Percentiles rank a stretch among this genome's conserved stretches.
Evolutionary conservation across 2,888 invertebrate species (phyloP).

Genomic region (Amphipoea oculea): DNA sequence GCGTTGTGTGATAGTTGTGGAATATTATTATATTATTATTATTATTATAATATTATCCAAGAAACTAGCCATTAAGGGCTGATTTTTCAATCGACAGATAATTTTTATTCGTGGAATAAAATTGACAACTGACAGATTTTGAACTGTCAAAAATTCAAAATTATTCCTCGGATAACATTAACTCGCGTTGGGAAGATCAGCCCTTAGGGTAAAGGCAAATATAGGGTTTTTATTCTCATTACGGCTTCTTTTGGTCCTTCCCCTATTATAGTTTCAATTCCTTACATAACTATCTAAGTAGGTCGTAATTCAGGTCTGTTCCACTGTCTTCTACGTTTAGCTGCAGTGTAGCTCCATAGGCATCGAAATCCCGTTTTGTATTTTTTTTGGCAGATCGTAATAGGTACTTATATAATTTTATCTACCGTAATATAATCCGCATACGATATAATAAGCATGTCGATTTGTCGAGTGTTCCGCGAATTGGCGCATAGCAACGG

Average conservation of each 20-base stretch:
- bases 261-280: neutral
- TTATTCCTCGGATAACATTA: too few relatives aligned
- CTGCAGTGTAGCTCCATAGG: neutral
- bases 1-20: too few relatives aligned
- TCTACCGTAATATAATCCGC: neutral
- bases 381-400: neutral
- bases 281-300: neutral
- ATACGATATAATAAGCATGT: neutral
- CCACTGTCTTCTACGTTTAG: neutral
- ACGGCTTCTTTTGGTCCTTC: neutral
- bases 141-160: too few relatives aligned
- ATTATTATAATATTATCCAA: too few relatives aligned
- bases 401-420: neutral
- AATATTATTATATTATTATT: too few relatives aligned
- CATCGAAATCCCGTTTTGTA: neutral
- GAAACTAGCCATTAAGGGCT: too few relatives aligned
- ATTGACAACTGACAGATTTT: too few relatives aligned
- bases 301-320: neutral
- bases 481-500: conserved; percentile 21
- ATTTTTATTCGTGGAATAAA: too few relatives aligned
- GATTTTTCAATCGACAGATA: too few relatives aligned
- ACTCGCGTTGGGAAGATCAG: too few relatives aligned
- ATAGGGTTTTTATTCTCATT: neutral
- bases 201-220: too few relatives aligned
- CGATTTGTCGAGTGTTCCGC: conserved; percentile 31